Conservation (phyloP, 37 sponge, comb jelly and placozoan species). For the Tethya wilhelma region DNA sequence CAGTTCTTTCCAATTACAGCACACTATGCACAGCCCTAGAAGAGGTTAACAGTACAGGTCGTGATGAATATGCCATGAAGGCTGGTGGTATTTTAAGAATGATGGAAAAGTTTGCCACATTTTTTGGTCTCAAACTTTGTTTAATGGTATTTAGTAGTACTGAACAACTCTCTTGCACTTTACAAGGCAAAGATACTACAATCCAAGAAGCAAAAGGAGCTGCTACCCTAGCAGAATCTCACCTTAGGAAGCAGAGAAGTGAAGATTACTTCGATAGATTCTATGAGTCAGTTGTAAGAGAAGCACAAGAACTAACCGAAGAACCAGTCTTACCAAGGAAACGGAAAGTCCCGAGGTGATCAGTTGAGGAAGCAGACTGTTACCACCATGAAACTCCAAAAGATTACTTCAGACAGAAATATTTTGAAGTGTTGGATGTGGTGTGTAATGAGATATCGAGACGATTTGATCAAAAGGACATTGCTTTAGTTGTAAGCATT, state of each 20-base stretch:
- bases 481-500: conserved; percentile 15
- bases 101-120: conserved; percentile 66
- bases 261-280: conserved; percentile 20
- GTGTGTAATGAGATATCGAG: conserved; percentile 26
- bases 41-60: conserved; percentile 36
- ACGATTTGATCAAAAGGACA: conserved; percentile 30
- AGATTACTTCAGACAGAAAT: not conserved
- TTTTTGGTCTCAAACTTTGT: conserved; percentile 73
- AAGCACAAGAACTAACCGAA: not conserved
- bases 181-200: conserved; percentile 39
- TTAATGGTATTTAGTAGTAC: conserved; percentile 30
- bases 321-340: conserved; percentile 22
- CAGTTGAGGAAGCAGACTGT: not conserved
- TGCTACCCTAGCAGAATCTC: not conserved
- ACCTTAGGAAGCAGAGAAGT: not conserved
- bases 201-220: conserved; percentile 38
- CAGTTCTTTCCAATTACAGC: conserved; percentile 47
- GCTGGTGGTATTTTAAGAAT: conserved; percentile 31
- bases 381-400: not conserved
- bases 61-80: conserved; percentile 58
- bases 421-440: conserved; percentile 16
- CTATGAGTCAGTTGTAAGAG: not conserved
- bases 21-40: conserved; percentile 32
- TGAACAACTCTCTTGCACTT: conserved; percentile 35
- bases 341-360: conserved; percentile 4